phyloP scores from a whole-genome alignment of 2,113 vertebrate genomes.

The Progne subis region DNA sequence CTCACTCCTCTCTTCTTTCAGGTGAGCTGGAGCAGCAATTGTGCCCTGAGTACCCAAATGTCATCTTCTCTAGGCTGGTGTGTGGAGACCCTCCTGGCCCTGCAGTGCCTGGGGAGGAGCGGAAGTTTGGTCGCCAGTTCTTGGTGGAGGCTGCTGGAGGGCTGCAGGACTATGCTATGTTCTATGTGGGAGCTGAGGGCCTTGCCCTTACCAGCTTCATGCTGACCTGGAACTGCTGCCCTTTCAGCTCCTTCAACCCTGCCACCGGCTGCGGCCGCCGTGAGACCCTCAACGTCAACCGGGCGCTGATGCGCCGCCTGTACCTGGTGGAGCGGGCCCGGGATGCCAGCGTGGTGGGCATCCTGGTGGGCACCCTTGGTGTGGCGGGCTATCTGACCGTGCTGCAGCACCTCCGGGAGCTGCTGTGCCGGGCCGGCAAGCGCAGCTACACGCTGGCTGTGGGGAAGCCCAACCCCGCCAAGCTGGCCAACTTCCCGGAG shows the following conservation, averaged over 20 bases:
- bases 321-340: conserved; percentile 91
- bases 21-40: conserved; percentile 73
- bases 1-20: conserved; percentile 21
- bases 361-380: conserved; percentile 90
- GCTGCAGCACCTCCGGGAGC: conserved; percentile 84
- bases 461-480: conserved; percentile 90
- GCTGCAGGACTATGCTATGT: conserved; percentile 82
- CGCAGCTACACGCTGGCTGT: conserved; percentile 91
- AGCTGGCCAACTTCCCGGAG: conserved; percentile 94
- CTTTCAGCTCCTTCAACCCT: conserved; percentile 88
- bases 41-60: conserved; percentile 76
- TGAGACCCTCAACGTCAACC: conserved; percentile 80
- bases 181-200: conserved; percentile 87
- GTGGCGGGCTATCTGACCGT: conserved; percentile 82
- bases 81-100: conserved; percentile 24
- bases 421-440: conserved; percentile 83
- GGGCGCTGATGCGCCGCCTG: conserved; percentile 85
- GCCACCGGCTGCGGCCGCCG: conserved; percentile 67
- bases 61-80: conserved; percentile 76
- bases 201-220: conserved; percentile 87
- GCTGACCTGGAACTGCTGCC: conserved; percentile 88
- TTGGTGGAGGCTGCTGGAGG: conserved; percentile 42
- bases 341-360: conserved; percentile 89
- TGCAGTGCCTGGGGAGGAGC: not conserved
- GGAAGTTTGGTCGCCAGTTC: conserved; percentile 82